phyloP scores from a whole-genome alignment of 2,888 invertebrate species.

The Dugesia japonica region DNA sequence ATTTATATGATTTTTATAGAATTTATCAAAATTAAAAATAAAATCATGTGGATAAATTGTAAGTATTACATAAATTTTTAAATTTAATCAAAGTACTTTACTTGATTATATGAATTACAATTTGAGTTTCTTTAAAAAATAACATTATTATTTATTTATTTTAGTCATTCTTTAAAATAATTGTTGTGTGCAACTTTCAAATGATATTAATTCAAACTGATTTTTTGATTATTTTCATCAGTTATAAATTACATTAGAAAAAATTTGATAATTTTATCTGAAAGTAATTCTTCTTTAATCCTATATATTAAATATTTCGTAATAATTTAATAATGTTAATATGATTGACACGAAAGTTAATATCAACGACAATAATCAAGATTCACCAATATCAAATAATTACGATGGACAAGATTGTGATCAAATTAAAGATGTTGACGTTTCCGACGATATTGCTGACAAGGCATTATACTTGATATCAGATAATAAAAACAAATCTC shows the following conservation, averaged over 20 bases:
- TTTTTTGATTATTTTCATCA: not conserved
- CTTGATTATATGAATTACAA: no score
- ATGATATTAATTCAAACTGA: not conserved
- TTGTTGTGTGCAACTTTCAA: slow-evolving; percentile 20
- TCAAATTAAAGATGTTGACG: not conserved
- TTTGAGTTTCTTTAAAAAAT: no score
- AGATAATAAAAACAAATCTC: slow-evolving; percentile 10
- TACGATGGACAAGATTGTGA: not conserved
- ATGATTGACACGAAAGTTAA: not conserved
- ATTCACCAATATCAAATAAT: not conserved
- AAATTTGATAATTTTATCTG: not conserved
- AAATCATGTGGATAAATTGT: no score
- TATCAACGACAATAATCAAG: not conserved
- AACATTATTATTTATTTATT: not conserved
- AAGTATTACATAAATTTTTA: no score
- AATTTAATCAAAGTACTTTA: no score
- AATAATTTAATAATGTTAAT: not conserved
- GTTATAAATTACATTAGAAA: not conserved
- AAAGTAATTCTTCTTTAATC: not conserved
- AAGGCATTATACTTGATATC: not conserved
- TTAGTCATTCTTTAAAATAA: slow-evolving; percentile 15
- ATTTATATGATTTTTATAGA: no score
- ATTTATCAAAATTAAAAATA: no score
- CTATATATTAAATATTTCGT: not conserved
- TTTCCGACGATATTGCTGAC: not conserved